A percentile compares a stretch with the other conserved stretches of the same genome.
These are phyloP conservation scores for Exaiptasia diaphana DNA, from an alignment of 64 coral and sea anemone species.

Conservation along the genomic window DNA sequence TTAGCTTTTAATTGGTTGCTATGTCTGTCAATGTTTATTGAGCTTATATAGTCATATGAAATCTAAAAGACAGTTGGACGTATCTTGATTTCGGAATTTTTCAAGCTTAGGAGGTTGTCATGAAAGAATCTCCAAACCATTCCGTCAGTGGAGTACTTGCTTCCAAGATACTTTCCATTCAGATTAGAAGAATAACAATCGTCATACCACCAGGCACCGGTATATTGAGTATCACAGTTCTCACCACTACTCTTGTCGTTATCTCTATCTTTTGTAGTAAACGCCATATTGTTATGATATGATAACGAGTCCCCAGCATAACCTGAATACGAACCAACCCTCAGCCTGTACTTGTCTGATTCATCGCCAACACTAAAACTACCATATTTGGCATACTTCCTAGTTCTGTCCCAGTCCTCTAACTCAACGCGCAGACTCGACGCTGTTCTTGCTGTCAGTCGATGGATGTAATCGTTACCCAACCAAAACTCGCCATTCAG, in stretches of 20 bases:
- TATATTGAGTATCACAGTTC: neutral
- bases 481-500: conserved; percentile 8
- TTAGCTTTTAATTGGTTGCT: no score
- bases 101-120: no score
- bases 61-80: no score
- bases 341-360: neutral
- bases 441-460: neutral
- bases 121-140: no score
- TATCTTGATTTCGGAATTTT: no score
- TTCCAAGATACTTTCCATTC: neutral
- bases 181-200: neutral
- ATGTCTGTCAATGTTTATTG: no score
- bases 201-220: neutral
- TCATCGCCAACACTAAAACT: neutral
- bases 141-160: no score
- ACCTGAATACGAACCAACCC: no score
- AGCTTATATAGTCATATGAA: no score
- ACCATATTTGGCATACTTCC: neutral
- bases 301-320: conserved; percentile 3
- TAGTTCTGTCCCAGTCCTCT: conserved; percentile 9
- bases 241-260: neutral
- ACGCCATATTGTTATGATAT: neutral
- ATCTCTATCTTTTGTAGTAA: neutral
- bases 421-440: neutral
- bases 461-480: neutral